A percentile compares a stretch with the other conserved stretches of the same genome.
phyloP scores from a whole-genome alignment of 1,140 invertebrate genomes.

The Idris sp. region DNA sequence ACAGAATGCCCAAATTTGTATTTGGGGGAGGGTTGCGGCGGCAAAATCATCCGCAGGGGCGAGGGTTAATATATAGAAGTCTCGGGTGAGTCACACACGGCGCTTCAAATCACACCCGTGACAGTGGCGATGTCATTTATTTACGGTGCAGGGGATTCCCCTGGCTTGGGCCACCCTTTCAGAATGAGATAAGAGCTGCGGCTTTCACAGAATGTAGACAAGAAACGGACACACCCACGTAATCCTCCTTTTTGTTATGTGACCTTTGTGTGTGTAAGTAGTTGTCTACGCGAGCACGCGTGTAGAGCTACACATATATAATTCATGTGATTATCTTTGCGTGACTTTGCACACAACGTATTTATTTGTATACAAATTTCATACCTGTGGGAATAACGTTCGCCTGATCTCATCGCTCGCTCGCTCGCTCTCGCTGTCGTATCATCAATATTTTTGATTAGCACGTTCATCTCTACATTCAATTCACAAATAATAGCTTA shows the following conservation, averaged over 20 bases:
- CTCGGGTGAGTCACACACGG: slow-evolving; percentile 46
- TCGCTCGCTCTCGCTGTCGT: slow-evolving; percentile 31
- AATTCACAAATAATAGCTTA: slow-evolving; percentile 44
- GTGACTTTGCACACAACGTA: slow-evolving; percentile 59
- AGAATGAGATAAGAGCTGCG: slow-evolving; percentile 43
- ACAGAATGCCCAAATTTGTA: slow-evolving; percentile 52
- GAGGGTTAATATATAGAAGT: slow-evolving; percentile 42
- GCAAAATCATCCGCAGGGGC: slow-evolving; percentile 24
- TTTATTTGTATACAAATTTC: slow-evolving; percentile 61
- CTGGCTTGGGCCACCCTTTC: slow-evolving; percentile 38
- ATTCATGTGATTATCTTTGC: slow-evolving; percentile 61
- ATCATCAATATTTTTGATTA: slow-evolving; percentile 56
- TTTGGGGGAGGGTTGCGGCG: not conserved
- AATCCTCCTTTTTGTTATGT: slow-evolving; percentile 14
- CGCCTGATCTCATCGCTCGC: slow-evolving; percentile 21
- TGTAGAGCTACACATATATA: slow-evolving; percentile 50
- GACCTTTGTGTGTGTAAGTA: slow-evolving; percentile 1
- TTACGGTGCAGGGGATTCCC: slow-evolving; percentile 35
- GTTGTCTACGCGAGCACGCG: slow-evolving; percentile 30
- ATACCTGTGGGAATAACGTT: slow-evolving; percentile 49
- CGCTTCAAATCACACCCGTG: slow-evolving; percentile 55
- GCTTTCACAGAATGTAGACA: slow-evolving; percentile 37
- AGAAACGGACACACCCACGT: slow-evolving; percentile 47
- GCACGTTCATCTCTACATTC: slow-evolving; percentile 31
- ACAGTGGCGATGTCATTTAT: slow-evolving; percentile 55